Conservation (phyloP, 2,888 invertebrate species). For the Herminia tarsipennalis region DNA sequence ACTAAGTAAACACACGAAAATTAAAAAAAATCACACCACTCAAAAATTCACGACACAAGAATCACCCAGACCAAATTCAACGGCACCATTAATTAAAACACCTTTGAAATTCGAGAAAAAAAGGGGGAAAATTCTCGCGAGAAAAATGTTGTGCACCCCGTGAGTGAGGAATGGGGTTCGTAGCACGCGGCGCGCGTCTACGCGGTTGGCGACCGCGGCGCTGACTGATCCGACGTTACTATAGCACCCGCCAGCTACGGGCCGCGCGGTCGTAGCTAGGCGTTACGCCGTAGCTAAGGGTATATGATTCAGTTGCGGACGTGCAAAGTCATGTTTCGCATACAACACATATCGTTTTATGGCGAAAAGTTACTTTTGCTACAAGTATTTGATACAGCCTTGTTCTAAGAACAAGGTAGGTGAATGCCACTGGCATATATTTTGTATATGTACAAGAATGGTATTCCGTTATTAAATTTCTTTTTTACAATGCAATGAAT, state of each 20-base stretch:
- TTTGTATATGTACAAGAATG: too few species aligned
- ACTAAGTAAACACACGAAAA: constrained; percentile 41
- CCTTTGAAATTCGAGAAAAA: constrained; percentile 50
- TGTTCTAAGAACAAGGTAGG: background rate
- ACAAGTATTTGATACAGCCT: background rate
- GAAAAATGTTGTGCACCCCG: constrained; percentile 30
- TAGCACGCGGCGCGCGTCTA: constrained; percentile 67
- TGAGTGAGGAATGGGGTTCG: constrained; percentile 38
- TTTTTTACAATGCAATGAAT: too few species aligned
- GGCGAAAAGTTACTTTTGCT: constrained; percentile 36
- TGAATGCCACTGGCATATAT: too few species aligned
- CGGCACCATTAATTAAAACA: constrained; percentile 70
- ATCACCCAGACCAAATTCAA: constrained; percentile 52
- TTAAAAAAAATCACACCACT: constrained; percentile 42
- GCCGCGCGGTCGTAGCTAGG: constrained; percentile 66
- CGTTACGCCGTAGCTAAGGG: constrained; percentile 49
- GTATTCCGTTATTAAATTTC: too few species aligned
- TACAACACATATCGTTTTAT: constrained; percentile 35
- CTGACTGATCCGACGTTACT: constrained; percentile 74
- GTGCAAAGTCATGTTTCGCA: constrained; percentile 54
- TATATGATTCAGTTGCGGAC: constrained; percentile 49
- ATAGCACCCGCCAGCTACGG: constrained; percentile 78
- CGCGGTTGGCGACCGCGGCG: constrained; percentile 66
- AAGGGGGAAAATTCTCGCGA: constrained; percentile 41
- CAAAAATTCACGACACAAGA: constrained; percentile 46